These are phyloP conservation scores for Sebastolobus alascanus DNA, from an alignment of 2,797 vertebrate genomes.

Conservation along the genomic window DNA sequence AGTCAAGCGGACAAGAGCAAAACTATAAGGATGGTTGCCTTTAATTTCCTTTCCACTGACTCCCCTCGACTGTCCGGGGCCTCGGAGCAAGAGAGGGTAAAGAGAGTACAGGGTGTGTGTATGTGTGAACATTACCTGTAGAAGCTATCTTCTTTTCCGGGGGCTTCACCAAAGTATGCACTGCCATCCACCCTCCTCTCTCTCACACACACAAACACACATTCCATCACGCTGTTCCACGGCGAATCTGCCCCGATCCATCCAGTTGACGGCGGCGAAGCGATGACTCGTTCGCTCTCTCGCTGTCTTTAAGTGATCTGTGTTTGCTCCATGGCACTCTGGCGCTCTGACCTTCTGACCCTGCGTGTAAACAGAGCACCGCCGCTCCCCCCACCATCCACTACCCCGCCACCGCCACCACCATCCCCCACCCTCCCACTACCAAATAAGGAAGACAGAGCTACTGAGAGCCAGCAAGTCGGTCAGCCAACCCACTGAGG, in stretches of 20 bases:
- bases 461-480: conserved; percentile 71
- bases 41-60: conserved; percentile 79
- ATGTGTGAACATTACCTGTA: conserved; percentile 68
- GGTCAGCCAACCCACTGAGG: conserved; percentile 72
- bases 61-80: conserved; percentile 66
- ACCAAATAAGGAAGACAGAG: conserved; percentile 78
- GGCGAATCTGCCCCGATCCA: conserved; percentile 56
- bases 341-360: conserved; percentile 69
- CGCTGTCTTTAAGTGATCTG: conserved; percentile 75
- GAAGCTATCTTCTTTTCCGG: conserved; percentile 36
- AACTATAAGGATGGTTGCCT: conserved; percentile 80
- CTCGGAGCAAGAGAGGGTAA: conserved; percentile 54
- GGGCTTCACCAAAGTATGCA: conserved; percentile 42
- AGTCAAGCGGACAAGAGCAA: conserved; percentile 80
- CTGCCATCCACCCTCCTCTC: conserved; percentile 24
- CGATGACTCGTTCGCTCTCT: conserved; percentile 55
- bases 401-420: conserved; percentile 22
- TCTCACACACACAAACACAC: conserved; percentile 22
- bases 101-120: conserved; percentile 46
- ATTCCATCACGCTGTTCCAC: conserved; percentile 43
- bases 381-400: conserved; percentile 45
- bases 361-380: conserved; percentile 74
- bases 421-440: conserved; percentile 48
- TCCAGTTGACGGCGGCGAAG: conserved; percentile 39
- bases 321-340: conserved; percentile 75